Evolutionary conservation across 2,113 vertebrate genomes (phyloP), one percentile per base, ranked within the genome.

Genomic region (Neodontobutis hainanensis): DNA sequence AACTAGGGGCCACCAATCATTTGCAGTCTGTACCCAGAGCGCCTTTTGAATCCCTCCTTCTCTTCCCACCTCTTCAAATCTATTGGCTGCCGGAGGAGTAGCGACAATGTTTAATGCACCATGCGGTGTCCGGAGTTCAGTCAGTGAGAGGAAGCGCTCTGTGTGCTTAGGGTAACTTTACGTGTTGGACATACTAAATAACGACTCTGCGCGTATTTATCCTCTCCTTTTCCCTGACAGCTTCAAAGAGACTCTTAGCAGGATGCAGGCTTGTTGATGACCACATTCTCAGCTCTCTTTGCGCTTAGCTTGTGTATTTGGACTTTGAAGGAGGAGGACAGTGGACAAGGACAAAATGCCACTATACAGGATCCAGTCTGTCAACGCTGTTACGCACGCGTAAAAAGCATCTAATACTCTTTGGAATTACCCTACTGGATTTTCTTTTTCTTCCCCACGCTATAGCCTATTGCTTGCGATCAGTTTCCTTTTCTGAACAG

Each of bases 21-120:
- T 73, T 83, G 82, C 72, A 80, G 83, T 92, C 92, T 85, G 73
- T 51, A 63, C 69, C 72, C 73, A 61, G 68, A 72, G 84, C 77
- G 81, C 65, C 75, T 72, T 82, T 73, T 75, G 62, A 72, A 68
- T 73, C 90, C 83, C 90, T 91, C 74, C 94, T 92, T 62, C 81
- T 90, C 64, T 57, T 70, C 70, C 83, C 65, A 74, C 86, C 77
- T 61, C 69, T 19, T 70, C 82, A n/a, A 81, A 68, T 52, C 36
- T 75, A 98, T 96, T 98, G 96, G 96, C 92, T 95, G 94, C 91
- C 90, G n/a, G 77, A 65, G 89, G 93, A 94, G 94, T 87, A 92
- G 95, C 94, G 94, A 96, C 94, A 94, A 94, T 94, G 95, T 96
- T 97, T 96, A 98, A 97, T 94, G 93, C 97, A 92, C 95, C 95